Evolutionary conservation across 2,797 vertebrate genomes (phyloP).

Genomic region (Coregonus suidteri): DNA sequence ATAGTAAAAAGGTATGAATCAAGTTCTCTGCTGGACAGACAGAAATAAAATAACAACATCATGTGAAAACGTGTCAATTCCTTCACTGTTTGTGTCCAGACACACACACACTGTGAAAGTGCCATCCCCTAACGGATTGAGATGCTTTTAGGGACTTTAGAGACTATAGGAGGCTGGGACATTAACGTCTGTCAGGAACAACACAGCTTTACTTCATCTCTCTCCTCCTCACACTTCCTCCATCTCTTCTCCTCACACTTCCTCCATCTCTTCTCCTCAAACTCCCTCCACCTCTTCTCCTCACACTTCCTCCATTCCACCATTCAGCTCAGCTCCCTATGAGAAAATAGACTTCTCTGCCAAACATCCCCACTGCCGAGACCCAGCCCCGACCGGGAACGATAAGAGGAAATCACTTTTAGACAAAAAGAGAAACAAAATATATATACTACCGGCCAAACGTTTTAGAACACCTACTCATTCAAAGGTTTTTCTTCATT

Average conservation of each 20-base stretch:
- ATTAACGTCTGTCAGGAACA: background rate
- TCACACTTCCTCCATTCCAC: no score
- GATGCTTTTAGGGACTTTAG: background rate
- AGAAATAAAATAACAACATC: background rate
- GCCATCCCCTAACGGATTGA: background rate
- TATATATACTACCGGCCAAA: background rate
- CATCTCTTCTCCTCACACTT: no score
- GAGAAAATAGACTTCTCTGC: conserved; percentile 49
- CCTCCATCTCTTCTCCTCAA: no score
- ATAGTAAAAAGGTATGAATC: no score
- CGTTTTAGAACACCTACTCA: no score
- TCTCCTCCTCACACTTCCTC: background rate
- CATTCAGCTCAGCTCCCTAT: conserved; percentile 26
- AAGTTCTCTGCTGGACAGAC: background rate
- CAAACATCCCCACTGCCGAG: conserved; percentile 20
- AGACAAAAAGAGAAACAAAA: conserved; percentile 44
- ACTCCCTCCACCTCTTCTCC: background rate
- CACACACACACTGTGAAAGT: background rate
- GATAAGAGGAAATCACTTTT: conserved; percentile 52
- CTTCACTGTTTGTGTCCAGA: no score
- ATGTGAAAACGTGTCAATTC: background rate
- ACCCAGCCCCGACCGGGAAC: conserved; percentile 28
- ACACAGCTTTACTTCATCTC: conserved; percentile 1
- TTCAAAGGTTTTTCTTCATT: no score
- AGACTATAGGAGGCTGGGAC: background rate